Evolutionary conservation across 2,113 vertebrate genomes (phyloP).

Genomic region (Peucedramus taeniatus): DNA sequence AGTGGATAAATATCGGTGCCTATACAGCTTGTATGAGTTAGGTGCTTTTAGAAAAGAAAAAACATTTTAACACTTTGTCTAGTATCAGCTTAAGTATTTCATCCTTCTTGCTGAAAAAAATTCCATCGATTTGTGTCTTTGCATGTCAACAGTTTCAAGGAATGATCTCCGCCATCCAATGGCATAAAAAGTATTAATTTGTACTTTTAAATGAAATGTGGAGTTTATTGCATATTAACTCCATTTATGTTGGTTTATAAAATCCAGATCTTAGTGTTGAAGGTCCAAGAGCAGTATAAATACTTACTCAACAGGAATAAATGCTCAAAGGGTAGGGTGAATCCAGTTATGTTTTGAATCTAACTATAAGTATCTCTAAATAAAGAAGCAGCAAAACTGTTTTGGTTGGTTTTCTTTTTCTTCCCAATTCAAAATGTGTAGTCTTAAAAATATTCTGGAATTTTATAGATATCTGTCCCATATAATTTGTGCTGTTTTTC

Average conservation of each 20-base stretch:
- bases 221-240: not conserved
- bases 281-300: not conserved
- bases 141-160: not conserved
- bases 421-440: not conserved
- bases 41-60: not conserved
- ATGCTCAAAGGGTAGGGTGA: not conserved
- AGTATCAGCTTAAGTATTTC: not conserved
- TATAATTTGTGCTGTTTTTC: not conserved
- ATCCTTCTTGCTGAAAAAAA: not conserved
- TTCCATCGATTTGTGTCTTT: accelerated
- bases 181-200: not conserved
- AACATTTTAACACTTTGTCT: not conserved
- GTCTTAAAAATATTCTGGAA: not conserved
- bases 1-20: not conserved
- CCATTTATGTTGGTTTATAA: not conserved
- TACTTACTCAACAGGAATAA: not conserved
- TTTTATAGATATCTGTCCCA: not conserved
- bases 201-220: not conserved
- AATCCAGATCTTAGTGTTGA: not conserved
- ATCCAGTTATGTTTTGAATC: not conserved
- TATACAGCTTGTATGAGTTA: not conserved
- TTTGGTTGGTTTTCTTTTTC: not conserved
- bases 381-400: not conserved
- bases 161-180: not conserved
- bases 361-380: not conserved